These are phyloP conservation scores for Micrasema minimum DNA, from an alignment of 1,140 invertebrate genomes.

Conservation along the genomic window DNA sequence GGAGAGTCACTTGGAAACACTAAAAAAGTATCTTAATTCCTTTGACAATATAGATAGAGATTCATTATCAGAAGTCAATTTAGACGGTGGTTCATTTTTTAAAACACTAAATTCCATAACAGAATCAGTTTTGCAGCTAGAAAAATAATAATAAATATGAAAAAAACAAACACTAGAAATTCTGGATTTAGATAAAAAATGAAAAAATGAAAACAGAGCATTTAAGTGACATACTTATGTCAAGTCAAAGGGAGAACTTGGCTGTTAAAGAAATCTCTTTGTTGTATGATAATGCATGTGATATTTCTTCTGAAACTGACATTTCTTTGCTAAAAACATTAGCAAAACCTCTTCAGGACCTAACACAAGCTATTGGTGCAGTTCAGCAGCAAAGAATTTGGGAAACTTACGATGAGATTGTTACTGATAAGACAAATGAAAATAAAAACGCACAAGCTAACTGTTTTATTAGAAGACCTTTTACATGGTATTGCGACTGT, in stretches of 20 bases:
- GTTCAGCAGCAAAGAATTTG: slow-evolving; percentile 52
- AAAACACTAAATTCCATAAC: slow-evolving; percentile 31
- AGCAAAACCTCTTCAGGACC: slow-evolving; percentile 54
- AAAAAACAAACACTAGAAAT: too few species aligned
- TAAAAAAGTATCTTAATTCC: slow-evolving; percentile 2
- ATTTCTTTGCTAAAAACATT: slow-evolving; percentile 52
- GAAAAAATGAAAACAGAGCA: slow-evolving; percentile 10
- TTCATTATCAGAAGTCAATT: slow-evolving; percentile 38
- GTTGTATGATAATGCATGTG: slow-evolving; percentile 38
- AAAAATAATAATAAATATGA: slow-evolving; percentile 7
- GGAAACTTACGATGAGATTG: slow-evolving; percentile 43
- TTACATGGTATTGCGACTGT: slow-evolving; percentile 47
- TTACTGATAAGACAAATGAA: neutral
- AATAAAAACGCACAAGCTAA: slow-evolving; percentile 25
- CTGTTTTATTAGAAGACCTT: slow-evolving; percentile 46
- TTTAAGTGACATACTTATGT: slow-evolving; percentile 15
- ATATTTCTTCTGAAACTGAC: slow-evolving; percentile 46
- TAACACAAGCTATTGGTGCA: slow-evolving; percentile 52
- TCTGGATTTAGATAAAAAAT: too few species aligned
- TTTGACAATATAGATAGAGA: slow-evolving; percentile 3
- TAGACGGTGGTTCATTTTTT: slow-evolving; percentile 38
- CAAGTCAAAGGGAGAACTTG: slow-evolving; percentile 32
- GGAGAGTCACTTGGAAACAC: slow-evolving; percentile 2
- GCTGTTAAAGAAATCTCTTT: slow-evolving; percentile 43
- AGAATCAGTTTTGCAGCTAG: slow-evolving; percentile 35